Evolutionary conservation across 2,113 vertebrate species (phyloP).

Genomic region (Edolisoma coerulescens): DNA sequence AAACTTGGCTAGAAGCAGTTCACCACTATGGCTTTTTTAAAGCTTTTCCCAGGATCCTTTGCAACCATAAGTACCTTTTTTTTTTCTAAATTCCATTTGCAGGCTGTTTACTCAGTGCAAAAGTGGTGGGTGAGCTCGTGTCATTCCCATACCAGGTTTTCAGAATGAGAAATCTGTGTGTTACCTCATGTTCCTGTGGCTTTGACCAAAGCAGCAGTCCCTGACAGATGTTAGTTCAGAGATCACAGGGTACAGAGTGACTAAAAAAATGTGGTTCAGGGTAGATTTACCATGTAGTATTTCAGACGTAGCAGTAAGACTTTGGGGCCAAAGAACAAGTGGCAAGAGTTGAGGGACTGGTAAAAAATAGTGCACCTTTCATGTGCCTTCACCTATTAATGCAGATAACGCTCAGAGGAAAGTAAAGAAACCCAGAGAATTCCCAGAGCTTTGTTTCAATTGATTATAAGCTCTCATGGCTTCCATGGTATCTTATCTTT

Average conservation of each 20-base stretch:
- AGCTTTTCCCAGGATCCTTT: not conserved
- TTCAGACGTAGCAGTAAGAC: not conserved
- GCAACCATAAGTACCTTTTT: not conserved
- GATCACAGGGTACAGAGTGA: not conserved
- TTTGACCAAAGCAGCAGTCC: not conserved
- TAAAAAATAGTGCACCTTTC: not conserved
- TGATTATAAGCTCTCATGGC: not conserved
- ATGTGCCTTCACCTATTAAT: not conserved
- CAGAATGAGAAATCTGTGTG: constrained; percentile 3
- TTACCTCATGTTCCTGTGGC: constrained; percentile 15
- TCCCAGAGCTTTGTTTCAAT: not conserved
- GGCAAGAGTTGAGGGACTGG: not conserved
- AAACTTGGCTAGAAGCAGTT: not conserved
- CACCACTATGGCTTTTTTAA: not conserved
- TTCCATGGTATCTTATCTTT: constrained; percentile 34
- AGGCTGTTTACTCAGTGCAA: not conserved
- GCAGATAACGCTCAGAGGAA: not conserved
- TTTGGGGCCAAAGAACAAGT: not conserved
- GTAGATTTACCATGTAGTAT: not conserved
- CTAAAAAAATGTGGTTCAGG: not conserved
- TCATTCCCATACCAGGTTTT: constrained; percentile 2
- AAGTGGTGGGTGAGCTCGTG: constrained; percentile 29
- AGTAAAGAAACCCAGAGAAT: not conserved
- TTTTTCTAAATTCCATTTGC: not conserved
- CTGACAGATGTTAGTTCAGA: constrained; percentile 6